Conservation (phyloP, 2,888 invertebrate species). For the Pseudococcus viburni region DNA sequence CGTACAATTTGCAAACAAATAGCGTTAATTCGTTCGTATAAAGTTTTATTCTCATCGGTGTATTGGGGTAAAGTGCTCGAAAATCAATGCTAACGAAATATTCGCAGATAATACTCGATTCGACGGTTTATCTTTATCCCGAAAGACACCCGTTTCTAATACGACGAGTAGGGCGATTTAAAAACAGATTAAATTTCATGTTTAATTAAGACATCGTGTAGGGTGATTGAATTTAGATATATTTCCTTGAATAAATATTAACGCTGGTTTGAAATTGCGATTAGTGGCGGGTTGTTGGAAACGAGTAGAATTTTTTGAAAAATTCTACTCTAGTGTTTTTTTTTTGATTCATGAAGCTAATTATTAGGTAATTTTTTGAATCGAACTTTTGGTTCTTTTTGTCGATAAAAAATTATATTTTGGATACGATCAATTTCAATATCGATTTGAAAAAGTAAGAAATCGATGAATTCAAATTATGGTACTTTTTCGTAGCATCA, state of each 20-base stretch:
- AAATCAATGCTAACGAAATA: slow-evolving; percentile 25
- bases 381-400: too few species aligned
- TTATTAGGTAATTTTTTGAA: neutral
- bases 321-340: too few species aligned
- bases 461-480: neutral
- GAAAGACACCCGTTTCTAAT: neutral
- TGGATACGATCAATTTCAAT: too few species aligned
- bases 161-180: neutral
- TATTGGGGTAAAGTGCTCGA: slow-evolving; percentile 13
- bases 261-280: neutral
- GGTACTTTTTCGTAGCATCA: neutral
- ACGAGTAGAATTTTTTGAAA: neutral
- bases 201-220: slow-evolving; percentile 31
- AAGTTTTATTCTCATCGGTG: slow-evolving; percentile 55
- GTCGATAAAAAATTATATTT: too few species aligned
- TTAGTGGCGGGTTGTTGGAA: too few species aligned
- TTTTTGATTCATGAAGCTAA: neutral
- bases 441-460: neutral
- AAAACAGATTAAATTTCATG: slow-evolving; percentile 47
- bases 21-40: slow-evolving; percentile 53
- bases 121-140: slow-evolving; percentile 44
- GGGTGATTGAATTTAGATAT: slow-evolving; percentile 6
- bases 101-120: slow-evolving; percentile 41
- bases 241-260: neutral
- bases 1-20: slow-evolving; percentile 52